Base-by-base conservation (phyloP, 2,888 invertebrate species). In the Nomada fucata region DNA sequence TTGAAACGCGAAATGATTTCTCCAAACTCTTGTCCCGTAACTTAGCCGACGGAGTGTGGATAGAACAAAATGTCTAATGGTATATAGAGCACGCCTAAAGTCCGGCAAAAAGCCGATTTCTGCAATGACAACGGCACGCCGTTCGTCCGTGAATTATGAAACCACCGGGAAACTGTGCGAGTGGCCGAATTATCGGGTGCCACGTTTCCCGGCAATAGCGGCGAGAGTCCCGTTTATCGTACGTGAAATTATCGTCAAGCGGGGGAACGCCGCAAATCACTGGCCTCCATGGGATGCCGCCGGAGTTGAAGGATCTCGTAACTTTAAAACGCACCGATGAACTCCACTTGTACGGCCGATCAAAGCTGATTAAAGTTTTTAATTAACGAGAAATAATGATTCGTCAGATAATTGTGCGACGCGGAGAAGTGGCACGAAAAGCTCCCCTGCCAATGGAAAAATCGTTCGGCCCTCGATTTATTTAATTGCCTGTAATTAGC, bases 381-480 rank as follows among this genome's bases (percentile, higher is more conserved):
- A 90, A 91, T 90, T 89, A 90, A 90, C 82, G 26, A 13, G 76
- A 57, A 82, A 87, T 87, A 87, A 90, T 84, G 88, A 88, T 89
- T 88, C 84, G 88, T 87, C 79, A 84, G 74, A 82, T 86, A 82
- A 83, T 71, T 71, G 77, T 75, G 60, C 13, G 20, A 11, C 18
- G 1, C 29, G 42, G 29, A 13, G 29, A 20, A 36, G 18, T 42
- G 7, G 23, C 20, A 9, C 20, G 57, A 55, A 44, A 50, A 36
- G 52, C 23, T 11, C 57, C 9, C 0, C 29, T 44, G 23, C 55
- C 44, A 18, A 71, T 23, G 77, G 57, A 71, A 82, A 83, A 82
- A 76, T 71, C 73, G 67, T 64, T 71, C 63, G 26, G 50, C 20
- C 50, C 50, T 15, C 75, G 84, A 84, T 82, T 86, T 77, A 85